Evolutionary conservation across 2,888 invertebrate genomes (phyloP), one percentile per base, ranked within the genome.

Genomic region (Spilosoma lubricipeda): DNA sequence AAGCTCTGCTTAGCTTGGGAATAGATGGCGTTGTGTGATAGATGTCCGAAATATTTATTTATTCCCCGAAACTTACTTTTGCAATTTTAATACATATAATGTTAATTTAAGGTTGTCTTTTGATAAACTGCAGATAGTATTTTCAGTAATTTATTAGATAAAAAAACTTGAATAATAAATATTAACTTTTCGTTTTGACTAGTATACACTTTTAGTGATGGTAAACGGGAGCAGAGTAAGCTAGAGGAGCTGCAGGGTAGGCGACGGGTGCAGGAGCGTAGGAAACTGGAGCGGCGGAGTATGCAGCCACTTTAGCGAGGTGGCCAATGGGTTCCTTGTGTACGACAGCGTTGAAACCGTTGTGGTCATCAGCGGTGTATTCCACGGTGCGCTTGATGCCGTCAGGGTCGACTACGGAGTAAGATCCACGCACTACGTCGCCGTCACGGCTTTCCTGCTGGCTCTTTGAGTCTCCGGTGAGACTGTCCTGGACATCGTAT

Each of bases 361-460:
- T 93, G 72, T 94, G 88, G 13, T 93, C 90, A 79, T 96, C 96
- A 73, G 95, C 94, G 65, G 93, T 91, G 89, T 95, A 96, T 76
- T 96, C 96, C 1, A 96, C 96, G 65, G 92, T 95, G 79, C 96
- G 94, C 85, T 91, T 93, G 83, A 93, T 94, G 81, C 96, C 96
- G 79, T 96, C 96, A 71, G 96, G 93, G 83, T 96, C 96, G 42
- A 92, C 92, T 18, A 96, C 92, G 80, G 95, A 94, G 92, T 96
- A 96, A 70, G 94, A 95, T 70, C 96, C 96, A 33, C 90, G 90
- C 23, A 96, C 96, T 15, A 94, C 93, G 77, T 96, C 96, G 33
- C 96, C 96, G 77, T 96, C 96, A 67, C 95, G 93, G 67, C 86
- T 90, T 84, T 96, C 96, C 82, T 96, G 96, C 88, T 96, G 96